Conservation (phyloP, 2,113 vertebrate genomes). For the Cervus canadensis region DNA sequence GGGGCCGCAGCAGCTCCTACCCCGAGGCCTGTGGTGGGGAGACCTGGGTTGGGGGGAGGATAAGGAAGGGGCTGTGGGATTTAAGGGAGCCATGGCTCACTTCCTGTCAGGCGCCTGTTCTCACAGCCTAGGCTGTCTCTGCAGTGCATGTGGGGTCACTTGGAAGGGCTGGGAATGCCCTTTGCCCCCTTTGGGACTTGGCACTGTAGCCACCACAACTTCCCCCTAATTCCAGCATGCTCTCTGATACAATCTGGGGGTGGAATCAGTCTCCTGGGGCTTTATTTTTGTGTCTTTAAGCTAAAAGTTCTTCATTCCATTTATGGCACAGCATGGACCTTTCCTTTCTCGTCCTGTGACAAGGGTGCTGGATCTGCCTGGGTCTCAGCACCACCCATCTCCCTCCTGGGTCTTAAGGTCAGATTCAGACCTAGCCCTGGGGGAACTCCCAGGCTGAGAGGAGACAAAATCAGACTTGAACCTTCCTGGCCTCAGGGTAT, state of each 20-base stretch:
- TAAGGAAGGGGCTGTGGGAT: background rate
- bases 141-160: background rate
- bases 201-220: background rate
- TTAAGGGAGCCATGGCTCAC: background rate
- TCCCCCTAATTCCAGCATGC: background rate
- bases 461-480: background rate
- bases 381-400: background rate
- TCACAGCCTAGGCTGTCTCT: background rate
- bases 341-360: background rate
- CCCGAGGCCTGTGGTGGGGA: background rate
- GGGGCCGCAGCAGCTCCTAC: background rate
- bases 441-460: background rate
- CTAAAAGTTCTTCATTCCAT: background rate
- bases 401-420: background rate
- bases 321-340: background rate
- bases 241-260: background rate
- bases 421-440: background rate
- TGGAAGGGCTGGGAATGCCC: accelerated
- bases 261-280: background rate
- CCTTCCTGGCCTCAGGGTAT: background rate
- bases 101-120: background rate
- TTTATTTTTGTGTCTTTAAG: background rate
- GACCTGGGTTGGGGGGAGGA: background rate
- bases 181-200: background rate
- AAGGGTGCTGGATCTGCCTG: background rate